phyloP scores from a whole-genome alignment of 2,797 vertebrate species.

The Myiotriccus ornatus region DNA sequence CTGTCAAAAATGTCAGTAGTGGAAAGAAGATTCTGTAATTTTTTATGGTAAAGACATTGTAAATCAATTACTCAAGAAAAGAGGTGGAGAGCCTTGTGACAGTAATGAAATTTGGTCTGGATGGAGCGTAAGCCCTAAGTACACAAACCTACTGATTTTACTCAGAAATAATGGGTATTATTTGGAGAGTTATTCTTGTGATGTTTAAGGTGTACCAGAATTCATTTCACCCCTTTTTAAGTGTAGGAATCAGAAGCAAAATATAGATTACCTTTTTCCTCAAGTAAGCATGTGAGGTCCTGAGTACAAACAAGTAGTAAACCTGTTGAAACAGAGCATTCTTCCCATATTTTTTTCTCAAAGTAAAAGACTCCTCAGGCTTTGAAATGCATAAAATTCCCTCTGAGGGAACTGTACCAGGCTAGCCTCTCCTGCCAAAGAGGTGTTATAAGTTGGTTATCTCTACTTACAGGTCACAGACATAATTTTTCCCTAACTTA shows the following conservation, averaged over 20 bases:
- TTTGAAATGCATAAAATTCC: not conserved
- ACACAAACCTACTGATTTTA: not conserved
- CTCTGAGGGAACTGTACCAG: not conserved
- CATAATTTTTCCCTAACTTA: not conserved
- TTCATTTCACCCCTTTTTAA: not conserved
- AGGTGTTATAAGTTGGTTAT: not conserved
- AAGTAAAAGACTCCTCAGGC: not conserved
- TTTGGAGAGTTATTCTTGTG: not conserved
- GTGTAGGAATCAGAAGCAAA: not conserved
- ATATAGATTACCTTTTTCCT: not conserved
- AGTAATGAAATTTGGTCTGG: not conserved
- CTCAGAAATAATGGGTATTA: not conserved
- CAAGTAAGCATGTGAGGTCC: not conserved
- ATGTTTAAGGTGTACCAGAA: not conserved
- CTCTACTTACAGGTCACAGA: rapidly evolving
- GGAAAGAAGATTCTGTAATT: not conserved
- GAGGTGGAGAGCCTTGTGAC: not conserved
- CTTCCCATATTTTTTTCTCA: not conserved
- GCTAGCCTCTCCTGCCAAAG: not conserved
- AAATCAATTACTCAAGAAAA: not conserved
- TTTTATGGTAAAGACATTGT: not conserved
- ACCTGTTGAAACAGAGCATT: not conserved
- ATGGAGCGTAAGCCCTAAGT: not conserved
- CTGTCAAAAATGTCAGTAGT: not conserved
- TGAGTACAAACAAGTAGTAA: not conserved